These are phyloP conservation scores for rat (Rattus norvegicus) DNA, from an alignment of 2,113 vertebrate genomes.

Conservation along the genomic window DNA sequence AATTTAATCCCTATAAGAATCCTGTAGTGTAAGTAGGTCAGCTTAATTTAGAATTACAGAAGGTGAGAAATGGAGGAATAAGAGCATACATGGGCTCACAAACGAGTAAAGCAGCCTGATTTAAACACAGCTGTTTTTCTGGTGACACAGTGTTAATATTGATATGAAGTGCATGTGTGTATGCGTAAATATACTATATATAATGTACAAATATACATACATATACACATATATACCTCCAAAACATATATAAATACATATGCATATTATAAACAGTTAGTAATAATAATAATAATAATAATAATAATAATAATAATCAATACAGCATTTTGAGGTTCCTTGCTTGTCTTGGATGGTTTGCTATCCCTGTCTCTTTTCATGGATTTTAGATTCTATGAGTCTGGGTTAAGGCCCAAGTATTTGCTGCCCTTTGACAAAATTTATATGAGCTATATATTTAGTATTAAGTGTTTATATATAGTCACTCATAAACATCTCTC, in stretches of 20 bases:
- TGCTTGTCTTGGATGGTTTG: neutral
- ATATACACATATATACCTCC: neutral
- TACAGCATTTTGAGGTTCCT: neutral
- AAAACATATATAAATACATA: neutral
- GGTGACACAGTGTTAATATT: neutral
- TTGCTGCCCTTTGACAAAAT: neutral
- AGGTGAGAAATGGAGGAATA: neutral
- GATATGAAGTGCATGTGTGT: neutral
- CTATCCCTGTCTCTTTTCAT: neutral
- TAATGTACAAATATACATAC: neutral
- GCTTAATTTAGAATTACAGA: neutral
- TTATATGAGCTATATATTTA: conserved; percentile 29
- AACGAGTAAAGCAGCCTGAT: neutral
- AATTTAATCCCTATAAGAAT: neutral
- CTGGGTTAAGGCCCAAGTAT: neutral
- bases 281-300: neutral
- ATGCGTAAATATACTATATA: neutral
- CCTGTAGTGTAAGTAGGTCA: neutral
- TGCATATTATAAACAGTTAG: neutral
- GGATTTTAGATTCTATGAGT: neutral
- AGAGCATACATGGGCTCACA: neutral
- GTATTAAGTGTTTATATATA: conserved; percentile 17
- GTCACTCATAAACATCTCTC: conserved; percentile 33
- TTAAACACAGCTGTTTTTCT: neutral
- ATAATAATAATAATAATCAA: neutral